A percentile compares a stretch with the other conserved stretches of the same genome.
Conservation (phyloP, 2,113 vertebrate genomes). For the Hemiprocne comata region DNA sequence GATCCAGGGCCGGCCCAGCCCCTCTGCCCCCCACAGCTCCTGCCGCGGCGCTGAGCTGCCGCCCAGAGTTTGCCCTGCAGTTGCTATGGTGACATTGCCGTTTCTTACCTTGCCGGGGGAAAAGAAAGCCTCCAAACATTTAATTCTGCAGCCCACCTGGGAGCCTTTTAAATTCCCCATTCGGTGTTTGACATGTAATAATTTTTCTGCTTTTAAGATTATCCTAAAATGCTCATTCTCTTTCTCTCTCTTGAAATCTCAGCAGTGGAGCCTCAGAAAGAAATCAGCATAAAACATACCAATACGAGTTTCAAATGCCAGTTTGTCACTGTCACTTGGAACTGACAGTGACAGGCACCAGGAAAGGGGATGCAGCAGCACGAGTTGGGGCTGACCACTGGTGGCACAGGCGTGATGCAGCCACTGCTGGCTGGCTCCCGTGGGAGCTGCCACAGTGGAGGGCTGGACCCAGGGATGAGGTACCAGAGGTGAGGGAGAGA, state of each 20-base stretch:
- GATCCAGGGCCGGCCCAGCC: neutral
- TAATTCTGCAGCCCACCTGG: constrained; percentile 77
- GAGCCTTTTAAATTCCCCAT: constrained; percentile 77
- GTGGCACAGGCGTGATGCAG: accelerated
- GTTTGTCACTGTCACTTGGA: neutral
- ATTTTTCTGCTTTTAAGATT: constrained; percentile 77
- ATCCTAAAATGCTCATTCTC: constrained; percentile 70
- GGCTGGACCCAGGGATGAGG: neutral
- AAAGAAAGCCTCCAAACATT: constrained; percentile 70
- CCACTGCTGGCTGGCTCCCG: accelerated
- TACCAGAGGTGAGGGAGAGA: neutral
- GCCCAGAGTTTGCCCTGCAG: constrained; percentile 55
- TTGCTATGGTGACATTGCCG: constrained; percentile 72
- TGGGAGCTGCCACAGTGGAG: neutral
- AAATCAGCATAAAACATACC: constrained; percentile 57
- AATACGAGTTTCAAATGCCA: constrained; percentile 32
- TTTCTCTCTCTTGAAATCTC: constrained; percentile 49
- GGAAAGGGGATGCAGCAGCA: neutral
- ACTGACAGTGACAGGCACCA: neutral
- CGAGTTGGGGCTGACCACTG: neutral
- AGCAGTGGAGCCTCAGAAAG: constrained; percentile 26
- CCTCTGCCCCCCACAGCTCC: neutral
- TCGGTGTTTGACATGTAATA: constrained; percentile 74
- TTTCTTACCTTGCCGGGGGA: constrained; percentile 42
- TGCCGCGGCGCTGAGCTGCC: neutral